A percentile compares a stretch with the other conserved stretches of the same genome.
Evolutionary conservation across 2,797 vertebrate genomes (phyloP).

Genomic region (Sciurus carolinensis): DNA sequence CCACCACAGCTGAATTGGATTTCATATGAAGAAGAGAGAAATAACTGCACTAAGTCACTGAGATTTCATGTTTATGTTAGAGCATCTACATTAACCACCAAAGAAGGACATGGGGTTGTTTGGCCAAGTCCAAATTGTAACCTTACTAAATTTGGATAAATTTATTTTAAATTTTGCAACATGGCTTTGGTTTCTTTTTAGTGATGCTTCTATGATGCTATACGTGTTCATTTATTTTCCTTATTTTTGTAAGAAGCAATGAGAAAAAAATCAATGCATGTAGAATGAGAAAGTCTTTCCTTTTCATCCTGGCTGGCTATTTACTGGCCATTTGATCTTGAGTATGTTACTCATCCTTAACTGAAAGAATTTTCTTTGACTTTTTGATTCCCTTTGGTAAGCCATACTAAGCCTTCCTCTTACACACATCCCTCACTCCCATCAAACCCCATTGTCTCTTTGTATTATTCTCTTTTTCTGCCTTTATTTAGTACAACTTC

Average conservation of each 20-base stretch:
- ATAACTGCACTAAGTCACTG: background rate
- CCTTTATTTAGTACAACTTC: background rate
- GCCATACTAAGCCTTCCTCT: background rate
- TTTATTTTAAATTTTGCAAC: background rate
- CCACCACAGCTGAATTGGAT: background rate
- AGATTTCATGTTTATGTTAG: background rate
- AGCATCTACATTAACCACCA: background rate
- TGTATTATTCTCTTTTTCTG: background rate
- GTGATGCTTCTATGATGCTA: background rate
- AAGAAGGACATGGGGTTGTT: background rate
- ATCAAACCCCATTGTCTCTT: background rate
- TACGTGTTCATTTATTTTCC: background rate
- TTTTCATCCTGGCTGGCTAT: background rate
- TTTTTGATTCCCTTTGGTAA: background rate
- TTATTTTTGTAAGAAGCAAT: background rate
- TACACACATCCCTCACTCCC: background rate
- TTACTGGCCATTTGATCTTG: background rate
- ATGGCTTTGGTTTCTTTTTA: background rate
- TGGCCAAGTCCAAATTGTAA: background rate
- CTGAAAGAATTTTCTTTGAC: background rate
- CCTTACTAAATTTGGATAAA: background rate
- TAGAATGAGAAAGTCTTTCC: background rate
- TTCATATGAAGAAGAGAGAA: background rate
- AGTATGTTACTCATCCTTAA: background rate
- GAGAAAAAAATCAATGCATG: background rate